A percentile compares a stretch with the other conserved stretches of the same genome.
phyloP scores from a whole-genome alignment of 2,797 vertebrate species.

The Triplophysa bombifrons region DNA sequence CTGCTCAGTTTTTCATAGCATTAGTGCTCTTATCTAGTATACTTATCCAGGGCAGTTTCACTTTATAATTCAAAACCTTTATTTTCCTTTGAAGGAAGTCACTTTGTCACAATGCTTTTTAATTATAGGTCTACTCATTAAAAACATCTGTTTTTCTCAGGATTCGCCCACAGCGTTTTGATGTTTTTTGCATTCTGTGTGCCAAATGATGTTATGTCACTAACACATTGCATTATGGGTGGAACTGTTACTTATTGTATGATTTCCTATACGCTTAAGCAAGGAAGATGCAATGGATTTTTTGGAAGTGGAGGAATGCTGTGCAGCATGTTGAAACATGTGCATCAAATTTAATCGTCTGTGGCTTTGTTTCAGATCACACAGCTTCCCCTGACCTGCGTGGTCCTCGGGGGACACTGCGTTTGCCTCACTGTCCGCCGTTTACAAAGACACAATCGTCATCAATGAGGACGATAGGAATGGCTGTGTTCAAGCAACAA shows the following conservation, averaged over 20 bases:
- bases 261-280: background rate
- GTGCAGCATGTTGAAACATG: slow-evolving; percentile 70
- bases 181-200: background rate
- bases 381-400: slow-evolving; percentile 19
- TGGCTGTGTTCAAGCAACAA: slow-evolving; percentile 95
- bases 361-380: background rate
- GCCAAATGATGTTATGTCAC: background rate
- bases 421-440: slow-evolving; percentile 7
- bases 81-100: slow-evolving; percentile 9
- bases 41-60: background rate
- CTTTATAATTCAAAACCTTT: slow-evolving; percentile 1
- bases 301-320: slow-evolving; percentile 65
- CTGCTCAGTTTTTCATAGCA: too few relatives aligned
- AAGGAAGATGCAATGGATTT: background rate
- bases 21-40: background rate
- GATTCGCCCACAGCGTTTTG: background rate
- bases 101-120: background rate
- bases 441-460: slow-evolving; percentile 55
- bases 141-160: background rate
- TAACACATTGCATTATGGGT: background rate
- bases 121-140: background rate
- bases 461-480: slow-evolving; percentile 86
- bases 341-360: slow-evolving; percentile 19
- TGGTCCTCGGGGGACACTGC: background rate
- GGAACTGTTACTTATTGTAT: background rate